phyloP scores from a whole-genome alignment of 1,140 invertebrate species.

The Ips nitidus region DNA sequence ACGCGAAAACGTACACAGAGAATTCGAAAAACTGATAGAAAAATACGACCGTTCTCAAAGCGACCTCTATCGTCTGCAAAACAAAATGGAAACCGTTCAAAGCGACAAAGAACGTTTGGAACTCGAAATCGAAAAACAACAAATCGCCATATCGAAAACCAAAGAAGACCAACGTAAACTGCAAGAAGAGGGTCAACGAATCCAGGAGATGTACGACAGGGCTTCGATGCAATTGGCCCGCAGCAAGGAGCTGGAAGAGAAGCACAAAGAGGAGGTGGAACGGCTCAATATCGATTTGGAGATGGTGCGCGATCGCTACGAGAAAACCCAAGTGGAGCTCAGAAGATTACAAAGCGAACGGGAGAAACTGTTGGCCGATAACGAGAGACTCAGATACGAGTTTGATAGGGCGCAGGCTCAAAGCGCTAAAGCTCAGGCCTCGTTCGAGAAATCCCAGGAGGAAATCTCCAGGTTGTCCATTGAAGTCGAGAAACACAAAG shows the following conservation, averaged over 20 bases:
- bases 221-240: conserved; percentile 77
- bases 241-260: conserved; percentile 88
- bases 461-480: conserved; percentile 82
- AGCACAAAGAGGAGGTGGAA: conserved; percentile 85
- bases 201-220: conserved; percentile 86
- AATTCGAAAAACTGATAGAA: conserved; percentile 89
- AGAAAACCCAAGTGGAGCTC: conserved; percentile 83
- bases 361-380: conserved; percentile 81
- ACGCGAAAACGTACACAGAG: conserved; percentile 82
- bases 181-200: conserved; percentile 78
- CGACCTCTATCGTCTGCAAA: conserved; percentile 84
- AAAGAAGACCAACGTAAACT: conserved; percentile 83
- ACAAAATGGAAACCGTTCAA: conserved; percentile 81
- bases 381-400: conserved; percentile 83
- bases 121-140: conserved; percentile 83
- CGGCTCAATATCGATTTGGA: conserved; percentile 75
- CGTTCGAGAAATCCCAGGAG: conserved; percentile 85
- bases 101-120: conserved; percentile 83
- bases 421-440: conserved; percentile 76
- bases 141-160: conserved; percentile 73
- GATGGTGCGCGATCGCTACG: conserved; percentile 84
- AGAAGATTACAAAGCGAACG: conserved; percentile 79
- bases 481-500: conserved; percentile 87
- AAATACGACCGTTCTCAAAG: conserved; percentile 91
- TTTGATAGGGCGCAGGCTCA: conserved; percentile 81